Evolutionary conservation across 2,888 invertebrate genomes (phyloP), one percentile per base, ranked within the genome.

Genomic region (Mesoligia furuncula): DNA sequence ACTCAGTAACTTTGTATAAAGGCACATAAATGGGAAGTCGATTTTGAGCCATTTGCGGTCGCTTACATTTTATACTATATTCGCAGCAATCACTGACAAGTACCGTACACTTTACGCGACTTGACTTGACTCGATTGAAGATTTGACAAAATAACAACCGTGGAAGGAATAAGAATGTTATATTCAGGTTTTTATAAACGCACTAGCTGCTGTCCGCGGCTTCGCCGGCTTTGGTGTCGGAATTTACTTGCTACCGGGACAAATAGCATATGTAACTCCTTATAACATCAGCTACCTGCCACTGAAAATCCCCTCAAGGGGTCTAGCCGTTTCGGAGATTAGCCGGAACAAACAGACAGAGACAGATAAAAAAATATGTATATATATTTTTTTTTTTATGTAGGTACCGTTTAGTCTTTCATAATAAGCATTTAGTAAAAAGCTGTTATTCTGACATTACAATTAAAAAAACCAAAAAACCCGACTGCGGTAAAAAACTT

Each of bases 11-110:
- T 82, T 68, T 64, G 57, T 42, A 82, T 51, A 31, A 65, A 59
- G 31, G 0, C 27, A 36, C 36, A 39, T 65, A 79, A 84, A 76
- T 73, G 61, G 65, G 59, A 80, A 64, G 65, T 65, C 39, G 62
- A 76, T 84, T 77, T 86, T 57, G 39, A 67, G 31, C 66, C 73
- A 73, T 73, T 86, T 73, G 73, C 51, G 74, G 69, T 36, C 61
- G 67, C 48, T 85, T 59, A 70, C 54, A 57, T 86, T 84, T 59
- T 15, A 7, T 15, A n/a, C n/a, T n/a, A 6, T 66, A 73, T 74
- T 84, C 45, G 45, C 75, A 84, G 70, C 84, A 86, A 77, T 86
- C 77, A 85, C 67, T 73, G 31, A 64, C 39, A 72, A 85, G 79
- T 62, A 48, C 51, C 31, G 11, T 67, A 77, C 62, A 31, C 73